Evolutionary conservation across 2,888 invertebrate genomes (phyloP).

Genomic region (Mesodorylaimus sp.): DNA sequence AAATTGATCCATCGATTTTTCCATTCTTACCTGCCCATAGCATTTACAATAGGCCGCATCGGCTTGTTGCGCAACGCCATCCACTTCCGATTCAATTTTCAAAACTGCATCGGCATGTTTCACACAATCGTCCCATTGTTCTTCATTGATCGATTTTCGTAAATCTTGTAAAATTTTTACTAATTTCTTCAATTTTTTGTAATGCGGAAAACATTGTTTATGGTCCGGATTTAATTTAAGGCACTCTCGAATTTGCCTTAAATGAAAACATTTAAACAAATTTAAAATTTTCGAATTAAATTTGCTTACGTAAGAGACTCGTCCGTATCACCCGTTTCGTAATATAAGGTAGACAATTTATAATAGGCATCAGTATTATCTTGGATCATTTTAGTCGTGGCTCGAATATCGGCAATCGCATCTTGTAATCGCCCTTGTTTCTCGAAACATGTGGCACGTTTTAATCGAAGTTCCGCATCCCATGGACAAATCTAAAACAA

Average conservation of each 20-base stretch:
- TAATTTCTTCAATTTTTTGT: constrained; percentile 84
- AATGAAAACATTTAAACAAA: constrained; percentile 14
- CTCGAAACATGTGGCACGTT: constrained; percentile 66
- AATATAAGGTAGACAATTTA: constrained; percentile 63
- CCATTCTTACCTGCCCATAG: constrained; percentile 32
- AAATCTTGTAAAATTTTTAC: constrained; percentile 40
- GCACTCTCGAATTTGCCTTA: constrained; percentile 78
- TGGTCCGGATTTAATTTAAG: constrained; percentile 92
- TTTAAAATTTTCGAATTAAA: neutral
- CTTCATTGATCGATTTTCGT: constrained; percentile 35
- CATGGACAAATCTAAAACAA: constrained; percentile 54
- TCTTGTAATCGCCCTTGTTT: constrained; percentile 56
- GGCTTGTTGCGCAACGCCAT: constrained; percentile 39
- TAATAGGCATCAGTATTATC: constrained; percentile 75
- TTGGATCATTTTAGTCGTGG: constrained; percentile 67
- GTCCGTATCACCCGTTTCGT: constrained; percentile 72
- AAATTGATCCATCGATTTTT: neutral
- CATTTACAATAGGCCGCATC: constrained; percentile 63
- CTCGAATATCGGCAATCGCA: constrained; percentile 72
- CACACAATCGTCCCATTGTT: constrained; percentile 50
- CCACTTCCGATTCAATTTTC: constrained; percentile 49
- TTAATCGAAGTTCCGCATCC: constrained; percentile 60
- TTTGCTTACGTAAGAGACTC: constrained; percentile 55
- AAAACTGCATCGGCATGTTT: constrained; percentile 44
- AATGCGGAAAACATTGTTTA: constrained; percentile 79